Evolutionary conservation across 2,888 invertebrate species (phyloP), one percentile per base, ranked within the genome.

Genomic region (Apoderus coryli): DNA sequence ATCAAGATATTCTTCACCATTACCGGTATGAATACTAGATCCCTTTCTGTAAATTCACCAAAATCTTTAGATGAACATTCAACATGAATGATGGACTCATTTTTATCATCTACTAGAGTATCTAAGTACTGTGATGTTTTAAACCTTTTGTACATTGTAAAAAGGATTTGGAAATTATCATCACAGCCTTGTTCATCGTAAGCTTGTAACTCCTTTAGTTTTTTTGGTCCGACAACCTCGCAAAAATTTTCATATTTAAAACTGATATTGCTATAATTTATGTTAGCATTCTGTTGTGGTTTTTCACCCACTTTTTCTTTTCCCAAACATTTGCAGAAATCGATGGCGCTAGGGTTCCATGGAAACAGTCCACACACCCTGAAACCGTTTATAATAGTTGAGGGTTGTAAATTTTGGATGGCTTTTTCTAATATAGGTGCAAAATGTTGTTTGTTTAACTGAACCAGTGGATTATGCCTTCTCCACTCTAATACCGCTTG

Each of bases 401-500:
- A 13, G n/a, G 2, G 14, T 30, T 32, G 27, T 28, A 32, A 13
- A 16, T 12, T 22, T 9, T 22, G 2, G 10, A 25, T 24, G n/a
- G n/a, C n/a, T n/a, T n/a, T n/a, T n/a, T n/a, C n/a, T 22, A 35
- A 19, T 10, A 38, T 28, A 7, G 31, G 33, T 5, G 39, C 37
- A 34, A 37, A 38, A n/a, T 36, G 30, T 38, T 36, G 27, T 31
- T 35, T 35, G 11, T 25, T 32, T 10, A 37, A 14, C 15, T 12
- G 9, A 35, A 26, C 34, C 43, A n/a, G n/a, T n/a, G n/a, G n/a
- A n/a, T n/a, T 43, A 24, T 9, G 37, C 30, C 39, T 43, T 39
- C 50, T 53, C 42, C 34, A 42, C 3, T 45, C 39, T 46, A 43
- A 41, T 2, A 47, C 46, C 43, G 53, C 46, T 14, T 44, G 35